A percentile compares a stretch with the other conserved stretches of the same genome.
These are phyloP conservation scores for Potorous gilbertii DNA, from an alignment of 2,797 vertebrate genomes.

Conservation along the genomic window DNA sequence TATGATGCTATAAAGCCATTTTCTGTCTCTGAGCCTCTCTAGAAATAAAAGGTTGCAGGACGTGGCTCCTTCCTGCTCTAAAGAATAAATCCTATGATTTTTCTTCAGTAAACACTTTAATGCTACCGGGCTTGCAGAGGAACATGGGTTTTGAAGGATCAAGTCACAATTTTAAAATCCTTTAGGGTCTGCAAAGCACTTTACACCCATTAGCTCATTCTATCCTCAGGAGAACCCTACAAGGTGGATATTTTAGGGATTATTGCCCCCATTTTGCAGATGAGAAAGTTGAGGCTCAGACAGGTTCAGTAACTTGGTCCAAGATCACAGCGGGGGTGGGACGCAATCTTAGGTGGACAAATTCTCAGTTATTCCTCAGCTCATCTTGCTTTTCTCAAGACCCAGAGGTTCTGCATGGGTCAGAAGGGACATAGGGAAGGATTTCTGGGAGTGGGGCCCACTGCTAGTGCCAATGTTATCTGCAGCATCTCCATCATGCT, in stretches of 20 bases:
- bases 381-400: neutral
- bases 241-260: neutral
- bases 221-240: neutral
- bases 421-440: neutral
- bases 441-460: neutral
- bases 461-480: neutral
- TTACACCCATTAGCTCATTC: neutral
- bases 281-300: neutral
- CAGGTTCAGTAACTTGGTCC: neutral
- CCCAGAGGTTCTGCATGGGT: neutral
- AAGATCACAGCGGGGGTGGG: neutral
- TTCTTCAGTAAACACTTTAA: neutral
- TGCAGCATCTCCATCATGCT: neutral
- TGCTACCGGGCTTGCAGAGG: neutral
- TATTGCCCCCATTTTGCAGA: neutral
- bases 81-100: neutral
- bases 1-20: neutral
- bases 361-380: neutral
- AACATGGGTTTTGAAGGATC: neutral
- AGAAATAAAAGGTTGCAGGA: neutral
- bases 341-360: neutral
- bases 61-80: neutral
- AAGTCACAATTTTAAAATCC: neutral
- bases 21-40: neutral
- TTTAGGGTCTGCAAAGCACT: neutral